A percentile compares a stretch with the other conserved stretches of the same genome.
Evolutionary conservation across 2,113 vertebrate species (phyloP).

Genomic region (Pelmatolapia mariae): DNA sequence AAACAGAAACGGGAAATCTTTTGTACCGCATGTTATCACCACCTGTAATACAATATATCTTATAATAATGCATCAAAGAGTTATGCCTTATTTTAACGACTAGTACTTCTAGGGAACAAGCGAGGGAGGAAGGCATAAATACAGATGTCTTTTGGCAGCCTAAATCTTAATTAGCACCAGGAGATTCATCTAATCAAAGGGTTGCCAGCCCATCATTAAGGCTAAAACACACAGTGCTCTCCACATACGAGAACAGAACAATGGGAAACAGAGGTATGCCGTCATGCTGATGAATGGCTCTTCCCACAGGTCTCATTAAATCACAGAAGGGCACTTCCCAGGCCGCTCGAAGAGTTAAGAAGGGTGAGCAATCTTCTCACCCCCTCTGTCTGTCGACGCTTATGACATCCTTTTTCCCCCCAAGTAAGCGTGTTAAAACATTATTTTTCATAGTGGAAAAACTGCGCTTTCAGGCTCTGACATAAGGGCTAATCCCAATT

Average conservation of each 20-base stretch:
- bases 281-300: conserved; percentile 65
- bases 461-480: conserved; percentile 8
- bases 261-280: conserved; percentile 58
- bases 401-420: neutral
- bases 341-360: conserved; percentile 29
- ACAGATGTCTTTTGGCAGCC: conserved; percentile 50
- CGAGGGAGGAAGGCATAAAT: conserved; percentile 19
- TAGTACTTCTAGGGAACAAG: neutral
- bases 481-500: conserved; percentile 35
- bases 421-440: conserved; percentile 29
- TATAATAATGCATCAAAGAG: neutral
- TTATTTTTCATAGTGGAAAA: conserved; percentile 1
- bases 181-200: conserved; percentile 60
- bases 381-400: conserved; percentile 5
- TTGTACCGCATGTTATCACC: neutral
- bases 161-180: conserved; percentile 56
- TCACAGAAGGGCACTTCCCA: conserved; percentile 58
- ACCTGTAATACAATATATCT: neutral
- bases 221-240: conserved; percentile 48
- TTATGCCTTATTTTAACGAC: neutral
- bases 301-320: conserved; percentile 68
- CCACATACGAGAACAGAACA: conserved; percentile 55
- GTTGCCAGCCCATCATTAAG: conserved; percentile 55
- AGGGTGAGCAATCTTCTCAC: conserved; percentile 11
- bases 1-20: neutral